Base-by-base conservation (phyloP, 2,888 invertebrate genomes). In the Strigamia maritima region DNA sequence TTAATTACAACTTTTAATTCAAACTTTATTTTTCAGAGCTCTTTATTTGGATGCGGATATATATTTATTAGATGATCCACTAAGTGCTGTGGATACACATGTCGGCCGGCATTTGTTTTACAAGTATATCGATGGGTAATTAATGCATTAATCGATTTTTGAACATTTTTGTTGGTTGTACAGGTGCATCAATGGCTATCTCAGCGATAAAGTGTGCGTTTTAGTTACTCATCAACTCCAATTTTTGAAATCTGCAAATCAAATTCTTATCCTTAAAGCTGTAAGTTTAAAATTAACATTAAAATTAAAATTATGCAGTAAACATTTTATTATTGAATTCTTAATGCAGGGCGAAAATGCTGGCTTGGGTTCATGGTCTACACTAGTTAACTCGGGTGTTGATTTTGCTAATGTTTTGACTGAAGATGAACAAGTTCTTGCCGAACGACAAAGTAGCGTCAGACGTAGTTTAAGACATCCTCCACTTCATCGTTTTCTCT, bases 201-300 rank as follows among this genome's bases (percentile, higher is more conserved):
- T 94, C 79, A 88, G 88, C 65, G 88, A 89, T n/a, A 92, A 92
- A 84, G 91, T 92, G 10, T 90, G 92, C 0, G 88, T 94, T 76
- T 86, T 94, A 79, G 91, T 94, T 3, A 95, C 94, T 0, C 94
- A 95, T 87, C 95, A 95, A 85, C 86, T 94, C 77, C 94, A 95
- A 85, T 94, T 92, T 80, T 82, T 88, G 54, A 83, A 84, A 74
- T 83, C 83, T 28, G 86, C 87, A 2, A 84, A 85, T 81, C 82
- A 84, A 49, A 86, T 88, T 35, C 82, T 87, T 19, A 84, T 87
- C 35, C 83, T 88, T 79, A 86, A 86, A 81, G 84, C 86, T 82
- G 87, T 81, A 74, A 77, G 81, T 79, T 54, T 14, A 12, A 44
- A 44, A 0, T 44, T 44, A 8, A 38, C 38, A 35, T 35, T 35